Evolutionary conservation across 2,113 vertebrate genomes (phyloP), one percentile per base, ranked within the genome.

Genomic region (Gorilla gorilla): DNA sequence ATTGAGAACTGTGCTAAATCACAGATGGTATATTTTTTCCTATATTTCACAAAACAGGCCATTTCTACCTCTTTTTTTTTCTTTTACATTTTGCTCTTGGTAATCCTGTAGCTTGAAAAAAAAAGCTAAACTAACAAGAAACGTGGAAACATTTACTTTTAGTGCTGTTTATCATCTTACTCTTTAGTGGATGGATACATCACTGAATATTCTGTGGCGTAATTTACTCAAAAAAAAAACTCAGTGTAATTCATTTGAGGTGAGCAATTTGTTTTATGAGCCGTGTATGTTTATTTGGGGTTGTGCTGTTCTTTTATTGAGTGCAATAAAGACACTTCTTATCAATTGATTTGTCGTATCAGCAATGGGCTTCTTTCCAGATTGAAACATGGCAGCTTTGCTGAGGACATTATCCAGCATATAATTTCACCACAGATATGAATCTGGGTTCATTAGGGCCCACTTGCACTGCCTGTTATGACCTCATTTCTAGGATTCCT

Each of bases 11-110:
- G 76, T 96, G 98, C 96, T 98, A 98, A 98, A 98, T 98, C 98
- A 98, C 99, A 99, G 99, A 99, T 99, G 98, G 98, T 98, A 95
- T 98, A 98, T 98, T 98, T 98, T 98, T 98, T 87, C 96, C 98
- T 98, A 97, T 98, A 98, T 98, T 98, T 98, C 98, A 98, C 98
- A 98, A 98, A 98, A 98, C 95, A 96, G 96, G 97, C 97, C 97
- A 98, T 99, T 99, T 98, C 97, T 92, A 96, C 96, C 92, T 89
- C 97, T 97, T 98, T 89, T 94, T 94, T 68, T 90, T 94, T 50
- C 93, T 98, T 98, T 98, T 98, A 97, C 97, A 98, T 98, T 98
- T 98, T 97, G 98, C 98, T 98, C 95, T 97, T 97, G 97, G 98
- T 98, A 98, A 98, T 98, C 97, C 98, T 97, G 95, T 98, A 97